Evolutionary conservation across 2,797 vertebrate genomes (phyloP), one percentile per base, ranked within the genome.

Genomic region (Chrysocyon brachyurus): DNA sequence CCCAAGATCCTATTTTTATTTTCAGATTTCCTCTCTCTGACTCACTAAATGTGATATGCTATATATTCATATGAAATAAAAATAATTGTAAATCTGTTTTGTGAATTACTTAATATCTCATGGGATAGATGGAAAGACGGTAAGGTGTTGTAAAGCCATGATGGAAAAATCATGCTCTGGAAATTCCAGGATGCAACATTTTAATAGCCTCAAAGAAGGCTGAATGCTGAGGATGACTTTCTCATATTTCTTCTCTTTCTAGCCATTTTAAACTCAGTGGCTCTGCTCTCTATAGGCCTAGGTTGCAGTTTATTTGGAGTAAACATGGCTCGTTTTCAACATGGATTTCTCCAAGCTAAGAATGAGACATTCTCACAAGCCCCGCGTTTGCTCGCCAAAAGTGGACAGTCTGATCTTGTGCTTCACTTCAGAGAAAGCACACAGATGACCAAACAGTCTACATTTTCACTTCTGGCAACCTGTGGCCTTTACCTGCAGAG

Each of bases 41-140:
- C 61, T 95, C 57, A 96, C 49, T 49, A 56, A 87, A 66, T 77
- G 77, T 90, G 90, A 91, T 81, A 54, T 40, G 16, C 64, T 87
- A 17, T 64, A 57, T 78, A 87, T 89, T 70, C 81, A 81, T 92
- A 54, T 82, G 64, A 94, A 96, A 85, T 82, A 85, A 93, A 97
- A 90, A 85, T 56, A 85, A 82, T 78, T 73, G 19, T 70, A 91
- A 86, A 90, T 89, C 57, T 83, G n/a, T 36, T 95, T 91, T 73
- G 40, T 21, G 26, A 89, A 93, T 86, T 87, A 54, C 40, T 86
- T 68, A 84, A 12, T 77, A 70, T 68, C 68, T 82, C 52, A 17
- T 57, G 73, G 87, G 70, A 63, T 85, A 91, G 68, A 33, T 22
- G 21, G 40, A 91, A 36, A 84, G 33, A 33, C 33, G 1, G 6